These are phyloP conservation scores for Atethmia centrago DNA, from an alignment of 2,888 invertebrate species.

Conservation along the genomic window DNA sequence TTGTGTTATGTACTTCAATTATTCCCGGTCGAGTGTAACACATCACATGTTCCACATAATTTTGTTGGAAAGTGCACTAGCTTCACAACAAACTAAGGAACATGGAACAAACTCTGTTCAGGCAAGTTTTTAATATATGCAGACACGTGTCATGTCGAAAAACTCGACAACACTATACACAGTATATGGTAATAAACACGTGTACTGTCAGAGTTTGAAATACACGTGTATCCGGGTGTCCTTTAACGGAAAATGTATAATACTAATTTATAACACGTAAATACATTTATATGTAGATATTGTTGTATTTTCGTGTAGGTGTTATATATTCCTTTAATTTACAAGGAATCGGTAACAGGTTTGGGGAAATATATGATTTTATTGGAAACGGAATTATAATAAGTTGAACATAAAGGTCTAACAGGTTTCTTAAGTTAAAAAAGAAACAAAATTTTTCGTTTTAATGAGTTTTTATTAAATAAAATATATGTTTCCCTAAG, in stretches of 20 bases:
- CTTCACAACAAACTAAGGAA: background rate
- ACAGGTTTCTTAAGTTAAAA: background rate
- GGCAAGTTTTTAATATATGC: constrained; percentile 1
- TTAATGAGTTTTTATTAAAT: constrained; percentile 6
- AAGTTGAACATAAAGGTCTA: background rate
- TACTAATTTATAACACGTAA: too few relatives aligned
- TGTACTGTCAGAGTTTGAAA: background rate
- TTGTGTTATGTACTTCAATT: background rate
- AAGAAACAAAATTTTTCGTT: background rate
- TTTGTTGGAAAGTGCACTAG: background rate
- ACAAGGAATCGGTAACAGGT: background rate
- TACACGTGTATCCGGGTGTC: background rate
- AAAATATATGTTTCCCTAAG: background rate
- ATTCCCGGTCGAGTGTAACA: background rate
- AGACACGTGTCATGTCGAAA: constrained; percentile 9
- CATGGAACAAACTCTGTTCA: constrained; percentile 1
- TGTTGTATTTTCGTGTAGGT: background rate
- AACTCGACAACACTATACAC: background rate
- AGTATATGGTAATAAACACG: constrained; percentile 4
- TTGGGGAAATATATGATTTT: too few relatives aligned
- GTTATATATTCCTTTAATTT: too few relatives aligned
- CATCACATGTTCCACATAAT: background rate
- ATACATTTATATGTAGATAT: background rate
- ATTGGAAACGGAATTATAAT: background rate
- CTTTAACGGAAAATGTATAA: background rate